Base-by-base conservation (phyloP, 2,113 vertebrate genomes). In the Xenopus laevis region DNA sequence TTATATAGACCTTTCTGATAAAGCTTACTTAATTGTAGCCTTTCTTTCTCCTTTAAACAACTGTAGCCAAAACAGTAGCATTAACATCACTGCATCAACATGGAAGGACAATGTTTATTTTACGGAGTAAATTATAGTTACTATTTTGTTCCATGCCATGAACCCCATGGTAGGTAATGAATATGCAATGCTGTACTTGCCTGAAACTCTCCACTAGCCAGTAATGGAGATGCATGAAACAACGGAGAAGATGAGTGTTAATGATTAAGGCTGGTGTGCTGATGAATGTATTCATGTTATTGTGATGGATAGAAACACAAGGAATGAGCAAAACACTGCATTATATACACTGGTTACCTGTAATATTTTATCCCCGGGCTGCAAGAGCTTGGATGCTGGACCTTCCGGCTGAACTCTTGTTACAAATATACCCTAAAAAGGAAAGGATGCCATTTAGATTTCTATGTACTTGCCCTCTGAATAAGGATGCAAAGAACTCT, bases 371-470 rank as follows among this genome's bases (percentile, higher is more conserved):
- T 99, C 97, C 67, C 97, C 96, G 44, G 97, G 96, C 80, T 97
- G 97, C 72, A 98, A 88, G 67, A 96, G 80, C 85, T 96, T 96
- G 78, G 89, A 96, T 65, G 97, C 97, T 13, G 97, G 95, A 79
- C 97, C 97, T 45, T 99, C 96, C 71, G 95, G 90, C 58, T 98
- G 96, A 73, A 99, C 96, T 85, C 97, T 94, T 16, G 96, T 99
- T 85, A 99, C 96, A 89, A 95, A 99, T 86, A 99, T 99, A 77
- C 97, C 97, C 97, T 99, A 83, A 82, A 85, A 80, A 44, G 47
- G 40, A 55, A 55, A 55, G 10, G 16, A 55, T 55, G 53, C 1
- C 33, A 40, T 40, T 40, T 40, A 40, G 33, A 40, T 40, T 40
- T 40, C 30, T 33, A 6, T 33, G 30, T 33, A 33, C 6, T 33